Conservation (phyloP, 2,113 vertebrate genomes). For the Sclerurus mexicanus region DNA sequence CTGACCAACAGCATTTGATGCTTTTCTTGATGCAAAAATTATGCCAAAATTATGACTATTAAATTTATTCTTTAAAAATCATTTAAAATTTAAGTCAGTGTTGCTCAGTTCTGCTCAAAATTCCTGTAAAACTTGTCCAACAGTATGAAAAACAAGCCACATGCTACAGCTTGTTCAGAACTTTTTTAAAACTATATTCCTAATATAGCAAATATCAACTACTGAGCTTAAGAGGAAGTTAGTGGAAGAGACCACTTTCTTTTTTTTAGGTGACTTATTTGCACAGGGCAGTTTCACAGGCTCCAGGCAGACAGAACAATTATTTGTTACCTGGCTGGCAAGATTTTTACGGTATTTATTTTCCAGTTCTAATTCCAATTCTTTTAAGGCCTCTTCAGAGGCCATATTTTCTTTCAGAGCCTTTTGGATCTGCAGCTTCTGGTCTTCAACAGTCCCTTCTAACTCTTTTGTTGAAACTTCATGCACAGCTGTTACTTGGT, state of each 20-base stretch:
- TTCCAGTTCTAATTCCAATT: slow-evolving; percentile 73
- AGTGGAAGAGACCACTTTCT: neutral
- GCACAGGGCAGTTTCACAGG: neutral
- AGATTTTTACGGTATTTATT: slow-evolving; percentile 78
- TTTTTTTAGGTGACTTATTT: neutral
- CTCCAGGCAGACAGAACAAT: neutral
- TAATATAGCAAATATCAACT: neutral
- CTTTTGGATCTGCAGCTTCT: slow-evolving; percentile 65
- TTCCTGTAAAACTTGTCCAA: neutral
- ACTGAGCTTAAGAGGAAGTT: neutral
- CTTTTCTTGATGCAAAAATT: neutral
- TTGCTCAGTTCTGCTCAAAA: neutral
- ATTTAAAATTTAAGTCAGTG: neutral
- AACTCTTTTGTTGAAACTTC: slow-evolving; percentile 17
- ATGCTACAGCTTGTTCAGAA: neutral
- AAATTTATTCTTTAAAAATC: neutral
- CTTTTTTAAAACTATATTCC: neutral
- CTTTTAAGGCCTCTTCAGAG: slow-evolving; percentile 71
- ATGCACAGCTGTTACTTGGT: slow-evolving; percentile 15
- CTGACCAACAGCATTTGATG: neutral
- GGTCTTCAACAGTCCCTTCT: slow-evolving; percentile 26
- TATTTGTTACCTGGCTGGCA: slow-evolving; percentile 79
- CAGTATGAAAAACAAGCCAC: neutral
- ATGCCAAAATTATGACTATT: neutral
- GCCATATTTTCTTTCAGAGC: slow-evolving; percentile 66